These are phyloP conservation scores for Drosophila fulvimacula DNA, from an alignment of 2,888 invertebrate genomes.

Conservation along the genomic window DNA sequence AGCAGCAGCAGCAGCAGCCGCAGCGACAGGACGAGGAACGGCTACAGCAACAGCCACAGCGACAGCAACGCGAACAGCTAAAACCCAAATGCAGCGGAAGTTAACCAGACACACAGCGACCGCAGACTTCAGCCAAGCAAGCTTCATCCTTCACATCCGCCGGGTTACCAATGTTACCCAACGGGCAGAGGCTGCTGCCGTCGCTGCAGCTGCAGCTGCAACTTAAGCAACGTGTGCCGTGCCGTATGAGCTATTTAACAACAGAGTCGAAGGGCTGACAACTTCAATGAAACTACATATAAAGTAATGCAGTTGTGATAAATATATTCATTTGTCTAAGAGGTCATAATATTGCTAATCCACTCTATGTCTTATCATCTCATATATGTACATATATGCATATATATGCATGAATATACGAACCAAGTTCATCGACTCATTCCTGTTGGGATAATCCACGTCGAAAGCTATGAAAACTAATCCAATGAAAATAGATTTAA, in stretches of 20 bases:
- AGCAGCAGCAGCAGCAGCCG: not conserved
- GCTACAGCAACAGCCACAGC: not conserved
- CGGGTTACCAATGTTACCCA: conserved; percentile 9
- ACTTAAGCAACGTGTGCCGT: not conserved
- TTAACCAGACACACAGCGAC: conserved; percentile 50
- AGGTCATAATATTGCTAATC: too few relatives aligned
- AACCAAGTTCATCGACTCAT: too few relatives aligned
- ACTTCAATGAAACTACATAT: too few relatives aligned
- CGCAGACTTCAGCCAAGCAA: not conserved
- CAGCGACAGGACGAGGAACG: not conserved
- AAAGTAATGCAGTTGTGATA: too few relatives aligned
- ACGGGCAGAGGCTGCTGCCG: not conserved
- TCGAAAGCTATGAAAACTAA: too few relatives aligned
- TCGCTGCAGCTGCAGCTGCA: conserved; percentile 10
- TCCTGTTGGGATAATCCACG: too few relatives aligned
- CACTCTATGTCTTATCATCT: too few relatives aligned
- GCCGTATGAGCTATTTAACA: not conserved
- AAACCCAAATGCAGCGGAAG: conserved; percentile 54
- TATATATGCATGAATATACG: too few relatives aligned
- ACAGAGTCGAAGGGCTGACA: not conserved
- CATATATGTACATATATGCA: too few relatives aligned
- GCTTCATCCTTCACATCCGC: conserved; percentile 28
- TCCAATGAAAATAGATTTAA: too few relatives aligned
- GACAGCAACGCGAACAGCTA: not conserved
- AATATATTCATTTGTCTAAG: too few relatives aligned